Evolutionary conservation across 37 sponge, comb jelly and placozoan species (phyloP), one percentile per base, ranked within the genome.

Genomic region (Chondrilla cf. caribensis): DNA sequence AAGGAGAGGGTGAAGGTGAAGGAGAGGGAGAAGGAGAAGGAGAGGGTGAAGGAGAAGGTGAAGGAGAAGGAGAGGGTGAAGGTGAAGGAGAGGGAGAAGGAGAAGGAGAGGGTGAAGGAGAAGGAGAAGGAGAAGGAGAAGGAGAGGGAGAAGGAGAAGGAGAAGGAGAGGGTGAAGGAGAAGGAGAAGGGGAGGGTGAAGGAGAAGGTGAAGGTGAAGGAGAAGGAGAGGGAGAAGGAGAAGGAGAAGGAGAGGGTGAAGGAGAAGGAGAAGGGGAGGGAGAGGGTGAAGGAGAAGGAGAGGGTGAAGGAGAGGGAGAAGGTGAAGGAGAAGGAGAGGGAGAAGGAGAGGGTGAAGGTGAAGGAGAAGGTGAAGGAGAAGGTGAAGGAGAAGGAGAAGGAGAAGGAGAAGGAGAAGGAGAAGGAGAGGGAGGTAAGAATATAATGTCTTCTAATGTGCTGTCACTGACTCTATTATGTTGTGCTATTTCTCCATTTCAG

Each of bases 291-390:
- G 86, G 86, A 60, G 79, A 35, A 31, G 41, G 47, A 37, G 89
- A 84, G 70, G 85, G 68, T 57, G 78, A 54, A 22, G 84, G 65
- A 3, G 70, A 85, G 19, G 38, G n/a, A 26, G 84, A 82, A 82
- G 80, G 60, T 24, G 86, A 58, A 31, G 87, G 80, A 29, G 70
- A 65, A 3, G 58, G 22, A 19, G 91, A 86, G 79, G 91, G 62
- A 55, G 70, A 19, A 81, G 60, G 64, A 29, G 62, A 76, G 35
- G 58, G 54, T 24, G 79, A 25, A 42, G 70, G 41, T 15, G 80
- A 85, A 33, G 62, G 39, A 4, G 58, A 9, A 25, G 79, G 26
- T 29, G 83, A 81, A 60, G 70, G 76, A 59, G 79, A 8, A 58
- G 14, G 8, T 32, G 86, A 85, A 85, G 83, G 39, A 25, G 83